Base-by-base conservation (phyloP, 2,113 vertebrate species). In the Parotia lawesii region DNA sequence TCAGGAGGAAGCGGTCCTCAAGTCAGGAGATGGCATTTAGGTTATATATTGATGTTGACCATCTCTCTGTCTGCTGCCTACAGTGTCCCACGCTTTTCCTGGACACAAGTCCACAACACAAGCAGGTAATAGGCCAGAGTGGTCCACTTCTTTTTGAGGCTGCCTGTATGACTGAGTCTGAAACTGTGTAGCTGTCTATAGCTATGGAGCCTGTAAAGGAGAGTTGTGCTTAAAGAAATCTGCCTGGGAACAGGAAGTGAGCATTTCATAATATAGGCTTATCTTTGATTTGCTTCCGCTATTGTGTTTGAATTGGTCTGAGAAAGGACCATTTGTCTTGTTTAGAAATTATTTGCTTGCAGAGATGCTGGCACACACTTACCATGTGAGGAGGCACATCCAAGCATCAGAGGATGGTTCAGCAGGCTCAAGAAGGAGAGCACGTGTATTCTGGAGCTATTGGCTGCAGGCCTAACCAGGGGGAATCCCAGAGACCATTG, bases 351-450 rank as follows among this genome's bases (percentile, higher is more conserved):
- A 2, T 57, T 62, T 74, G 51, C n/a, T 42, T 65, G 45, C 42
- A 65, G 47, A 33, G 51, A 50, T 84, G 37, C 47, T 86, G 78
- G 24, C 13, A 7, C 44, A 14, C 5, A 1, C 24, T 40, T 85
- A 28, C 70, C 15, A 12, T 47, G 29, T 57, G 81, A 76, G 0
- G 10, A 56, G 47, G 37, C 65, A 42, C 0, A 0, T 73, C n/a
- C 60, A 62, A 50, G 48, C 58, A n/a, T 37, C 45, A 58, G 27
- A 70, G 70, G 42, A 18, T 2, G 2, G 31, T 47, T 80, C 48
- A 35, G 42, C 48, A 58, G 28, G 16, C 58, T 62, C 0, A 0
- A n/a, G 57, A n/a, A 72, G 44, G 35, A 37, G n/a, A 38, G 27
- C 33, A n/a, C 35, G 3, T 2, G 1, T 21, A 16, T 54, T 42